Conservation (phyloP, 2,797 vertebrate species). For the Hemitrygon akajei region DNA sequence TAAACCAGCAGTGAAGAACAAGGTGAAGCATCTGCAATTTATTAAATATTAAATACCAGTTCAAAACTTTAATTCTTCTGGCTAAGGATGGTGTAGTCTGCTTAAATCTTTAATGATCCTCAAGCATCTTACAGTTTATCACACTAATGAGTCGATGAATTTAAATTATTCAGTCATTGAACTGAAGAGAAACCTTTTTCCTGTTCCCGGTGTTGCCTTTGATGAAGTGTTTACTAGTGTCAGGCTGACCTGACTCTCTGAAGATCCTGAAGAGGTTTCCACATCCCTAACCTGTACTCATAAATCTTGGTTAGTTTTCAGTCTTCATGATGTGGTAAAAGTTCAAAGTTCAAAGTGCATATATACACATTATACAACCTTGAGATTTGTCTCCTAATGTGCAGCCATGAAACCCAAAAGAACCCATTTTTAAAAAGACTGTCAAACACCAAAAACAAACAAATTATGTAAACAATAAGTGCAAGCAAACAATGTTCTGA, state of each 20-base stretch:
- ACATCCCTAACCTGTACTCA: not conserved
- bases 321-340: not conserved
- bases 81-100: not conserved
- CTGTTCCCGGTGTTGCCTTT: not conserved
- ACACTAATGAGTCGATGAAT: not conserved
- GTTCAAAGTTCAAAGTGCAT: not conserved
- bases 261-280: no score
- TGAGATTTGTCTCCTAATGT: no score
- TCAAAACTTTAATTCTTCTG: not conserved
- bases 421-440: no score
- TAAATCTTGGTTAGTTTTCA: not conserved
- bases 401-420: no score
- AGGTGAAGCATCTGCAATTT: not conserved
- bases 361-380: no score
- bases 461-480: no score
- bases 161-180: not conserved
- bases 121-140: not conserved
- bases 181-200: not conserved
- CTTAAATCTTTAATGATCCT: not conserved
- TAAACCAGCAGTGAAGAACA: not conserved
- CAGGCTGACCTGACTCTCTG: not conserved
- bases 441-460: no score
- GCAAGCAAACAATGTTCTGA: no score
- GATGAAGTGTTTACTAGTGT: not conserved
- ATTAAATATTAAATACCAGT: conserved; percentile 19